Conservation (phyloP, 2,113 vertebrate species). For the Oryzias melastigma region DNA sequence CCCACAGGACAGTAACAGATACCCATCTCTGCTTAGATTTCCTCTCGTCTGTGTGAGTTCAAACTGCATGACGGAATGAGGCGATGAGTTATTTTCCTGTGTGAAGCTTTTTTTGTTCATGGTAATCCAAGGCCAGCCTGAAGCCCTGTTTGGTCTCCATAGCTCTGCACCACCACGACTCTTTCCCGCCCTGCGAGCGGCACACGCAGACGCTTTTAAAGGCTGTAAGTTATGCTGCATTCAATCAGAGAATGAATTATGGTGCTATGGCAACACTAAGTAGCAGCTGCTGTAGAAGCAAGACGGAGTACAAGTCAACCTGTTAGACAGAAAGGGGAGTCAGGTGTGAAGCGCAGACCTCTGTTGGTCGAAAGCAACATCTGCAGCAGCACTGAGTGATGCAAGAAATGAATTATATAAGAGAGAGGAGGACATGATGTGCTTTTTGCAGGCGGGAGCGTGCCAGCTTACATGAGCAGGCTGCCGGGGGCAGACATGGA, state of each 20-base stretch:
- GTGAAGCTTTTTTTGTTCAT: constrained; percentile 2
- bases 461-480: constrained; percentile 84
- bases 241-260: constrained; percentile 58
- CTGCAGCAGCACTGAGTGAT: neutral
- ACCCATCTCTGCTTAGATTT: neutral
- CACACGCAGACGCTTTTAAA: constrained; percentile 55
- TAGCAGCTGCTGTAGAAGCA: constrained; percentile 49
- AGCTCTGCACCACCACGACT: constrained; percentile 8
- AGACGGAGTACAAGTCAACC: constrained; percentile 47
- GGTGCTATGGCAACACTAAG: constrained; percentile 70
- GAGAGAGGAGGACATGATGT: neutral
- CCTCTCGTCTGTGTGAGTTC: neutral
- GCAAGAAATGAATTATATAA: neutral
- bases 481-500: constrained; percentile 95
- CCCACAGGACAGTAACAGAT: neutral
- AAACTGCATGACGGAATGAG: neutral
- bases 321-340: constrained; percentile 41
- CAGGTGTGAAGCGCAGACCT: constrained; percentile 25
- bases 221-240: constrained; percentile 45
- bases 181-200: constrained; percentile 25
- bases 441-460: neutral
- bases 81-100: neutral
- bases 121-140: constrained; percentile 34
- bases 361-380: constrained; percentile 2
- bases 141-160: constrained; percentile 6